Conservation (phyloP, 2,797 vertebrate genomes). For the Hirundo rustica region DNA sequence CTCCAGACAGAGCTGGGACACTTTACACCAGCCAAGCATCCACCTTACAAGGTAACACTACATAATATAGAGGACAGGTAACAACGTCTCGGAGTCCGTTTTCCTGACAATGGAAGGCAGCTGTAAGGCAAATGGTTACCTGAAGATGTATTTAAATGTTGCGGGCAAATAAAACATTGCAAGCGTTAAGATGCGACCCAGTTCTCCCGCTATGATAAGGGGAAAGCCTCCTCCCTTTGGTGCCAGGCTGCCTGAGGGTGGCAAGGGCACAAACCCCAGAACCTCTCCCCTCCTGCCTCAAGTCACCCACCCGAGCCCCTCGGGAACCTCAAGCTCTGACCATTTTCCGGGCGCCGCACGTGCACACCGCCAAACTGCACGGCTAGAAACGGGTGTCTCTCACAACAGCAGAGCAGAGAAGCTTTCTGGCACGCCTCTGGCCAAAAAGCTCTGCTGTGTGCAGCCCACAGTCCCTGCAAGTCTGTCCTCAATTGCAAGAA, state of each 20-base stretch:
- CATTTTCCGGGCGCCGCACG: background rate
- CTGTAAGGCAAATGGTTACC: constrained; percentile 97
- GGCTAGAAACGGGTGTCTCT: background rate
- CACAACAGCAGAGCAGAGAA: background rate
- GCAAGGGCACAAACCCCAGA: constrained; percentile 70
- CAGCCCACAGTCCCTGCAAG: background rate
- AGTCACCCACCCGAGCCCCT: background rate
- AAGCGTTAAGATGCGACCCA: constrained; percentile 82
- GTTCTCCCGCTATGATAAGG: constrained; percentile 74
- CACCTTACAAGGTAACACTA: constrained; percentile 79
- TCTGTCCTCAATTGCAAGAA: background rate
- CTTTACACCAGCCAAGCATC: constrained; percentile 56
- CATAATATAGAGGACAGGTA: constrained; percentile 83
- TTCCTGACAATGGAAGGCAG: constrained; percentile 84
- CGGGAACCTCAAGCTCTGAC: background rate
- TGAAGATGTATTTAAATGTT: constrained; percentile 88
- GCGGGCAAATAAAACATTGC: constrained; percentile 84
- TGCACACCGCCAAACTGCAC: background rate
- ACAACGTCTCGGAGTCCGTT: constrained; percentile 79
- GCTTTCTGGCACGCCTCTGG: background rate
- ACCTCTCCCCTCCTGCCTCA: background rate
- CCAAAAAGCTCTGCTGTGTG: background rate
- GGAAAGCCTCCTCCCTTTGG: constrained; percentile 81
- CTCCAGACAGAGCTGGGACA: constrained; percentile 36
- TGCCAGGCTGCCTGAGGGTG: constrained; percentile 80